These are phyloP conservation scores for Marmota monax DNA, from an alignment of 2,113 vertebrate genomes.

Conservation along the genomic window DNA sequence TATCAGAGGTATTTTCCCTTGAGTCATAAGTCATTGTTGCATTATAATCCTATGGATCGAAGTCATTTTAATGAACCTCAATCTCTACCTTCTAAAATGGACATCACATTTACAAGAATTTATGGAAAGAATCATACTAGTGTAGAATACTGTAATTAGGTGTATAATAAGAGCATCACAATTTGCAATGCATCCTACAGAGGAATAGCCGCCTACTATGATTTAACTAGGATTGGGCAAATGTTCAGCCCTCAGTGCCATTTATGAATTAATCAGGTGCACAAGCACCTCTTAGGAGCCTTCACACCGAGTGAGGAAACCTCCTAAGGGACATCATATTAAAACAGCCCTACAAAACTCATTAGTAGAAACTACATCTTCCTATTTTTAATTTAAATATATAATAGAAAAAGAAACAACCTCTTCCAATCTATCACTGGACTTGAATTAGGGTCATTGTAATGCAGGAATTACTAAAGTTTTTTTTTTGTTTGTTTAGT, in stretches of 20 bases:
- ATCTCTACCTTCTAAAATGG: constrained; percentile 69
- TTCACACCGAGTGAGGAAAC: constrained; percentile 83
- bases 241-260: constrained; percentile 80
- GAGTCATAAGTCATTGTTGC: constrained; percentile 27
- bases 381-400: constrained; percentile 89
- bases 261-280: constrained; percentile 89
- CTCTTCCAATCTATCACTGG: constrained; percentile 79
- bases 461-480: constrained; percentile 77
- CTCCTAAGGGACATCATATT: constrained; percentile 86
- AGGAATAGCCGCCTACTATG: constrained; percentile 76
- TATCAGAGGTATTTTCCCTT: constrained; percentile 20
- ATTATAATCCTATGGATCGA: not conserved
- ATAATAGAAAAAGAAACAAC: constrained; percentile 87
- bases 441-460: constrained; percentile 82
- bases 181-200: constrained; percentile 76
- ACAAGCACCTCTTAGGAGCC: constrained; percentile 86
- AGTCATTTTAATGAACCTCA: constrained; percentile 67
- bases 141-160: constrained; percentile 77
- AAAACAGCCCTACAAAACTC: constrained; percentile 87
- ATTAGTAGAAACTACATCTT: constrained; percentile 88
- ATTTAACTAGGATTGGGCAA: constrained; percentile 87
- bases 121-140: constrained; percentile 70
- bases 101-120: constrained; percentile 71
- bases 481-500: constrained; percentile 76
- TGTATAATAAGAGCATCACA: constrained; percentile 75